Conservation (phyloP, 1,140 invertebrate genomes). For the Bombyx mandarina region DNA sequence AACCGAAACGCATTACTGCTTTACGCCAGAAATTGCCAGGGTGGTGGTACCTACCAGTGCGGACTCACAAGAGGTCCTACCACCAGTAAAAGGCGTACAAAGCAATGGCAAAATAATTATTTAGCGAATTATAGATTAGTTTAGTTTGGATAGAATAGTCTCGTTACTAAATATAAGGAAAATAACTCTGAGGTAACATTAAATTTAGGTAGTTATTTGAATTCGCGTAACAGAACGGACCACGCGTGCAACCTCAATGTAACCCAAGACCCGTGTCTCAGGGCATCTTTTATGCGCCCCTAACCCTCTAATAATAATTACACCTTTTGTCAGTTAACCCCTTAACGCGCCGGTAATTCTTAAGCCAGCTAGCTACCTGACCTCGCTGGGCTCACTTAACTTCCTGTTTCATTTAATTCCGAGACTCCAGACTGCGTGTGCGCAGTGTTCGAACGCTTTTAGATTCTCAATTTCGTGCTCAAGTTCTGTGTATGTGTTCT, state of each 20-base stretch:
- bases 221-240: neutral
- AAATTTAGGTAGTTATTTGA: neutral
- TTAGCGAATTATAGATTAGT: too few species aligned
- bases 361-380: constrained; percentile 54
- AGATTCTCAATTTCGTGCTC: constrained; percentile 1
- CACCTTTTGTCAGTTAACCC: constrained; percentile 63
- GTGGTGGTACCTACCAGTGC: too few species aligned
- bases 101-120: too few species aligned
- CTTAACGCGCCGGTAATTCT: constrained; percentile 57
- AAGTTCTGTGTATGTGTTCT: neutral
- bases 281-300: constrained; percentile 31
- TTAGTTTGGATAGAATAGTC: too few species aligned
- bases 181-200: neutral
- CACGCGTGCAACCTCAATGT: constrained; percentile 33
- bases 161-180: too few species aligned
- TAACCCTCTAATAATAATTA: constrained; percentile 63
- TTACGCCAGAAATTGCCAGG: too few species aligned
- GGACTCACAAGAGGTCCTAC: too few species aligned
- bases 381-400: constrained; percentile 39
- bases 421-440: constrained; percentile 51
- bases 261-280: constrained; percentile 38
- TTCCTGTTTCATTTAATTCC: constrained; percentile 59
- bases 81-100: too few species aligned
- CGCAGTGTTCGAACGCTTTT: constrained; percentile 30
- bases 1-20: too few species aligned